Conservation (phyloP, 2,113 vertebrate species). For the Pluvianellus socialis region DNA sequence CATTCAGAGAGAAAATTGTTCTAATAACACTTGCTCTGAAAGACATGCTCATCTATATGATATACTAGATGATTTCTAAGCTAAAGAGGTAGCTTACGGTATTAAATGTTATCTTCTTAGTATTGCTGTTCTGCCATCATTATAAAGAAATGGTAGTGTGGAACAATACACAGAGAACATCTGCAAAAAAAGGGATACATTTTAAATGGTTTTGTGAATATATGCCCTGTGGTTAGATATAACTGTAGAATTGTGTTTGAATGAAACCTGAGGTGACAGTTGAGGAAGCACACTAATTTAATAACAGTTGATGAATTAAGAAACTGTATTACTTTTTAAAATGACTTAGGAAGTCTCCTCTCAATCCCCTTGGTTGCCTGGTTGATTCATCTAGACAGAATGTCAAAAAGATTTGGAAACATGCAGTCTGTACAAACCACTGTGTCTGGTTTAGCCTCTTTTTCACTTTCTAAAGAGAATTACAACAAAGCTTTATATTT, state of each 20-base stretch:
- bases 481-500: constrained; percentile 37
- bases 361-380: constrained; percentile 29
- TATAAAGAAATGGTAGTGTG: neutral
- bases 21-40: neutral
- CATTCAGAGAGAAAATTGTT: neutral
- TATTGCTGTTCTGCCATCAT: neutral
- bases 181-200: neutral
- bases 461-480: constrained; percentile 31
- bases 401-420: constrained; percentile 70
- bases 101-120: neutral
- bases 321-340: constrained; percentile 58
- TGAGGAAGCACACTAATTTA: constrained; percentile 55
- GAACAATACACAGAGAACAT: constrained; percentile 14
- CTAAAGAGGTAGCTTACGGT: neutral
- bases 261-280: constrained; percentile 25
- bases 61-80: neutral
- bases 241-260: constrained; percentile 14
- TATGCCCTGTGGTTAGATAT: neutral
- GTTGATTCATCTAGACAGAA: constrained; percentile 65
- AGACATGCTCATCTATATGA: neutral
- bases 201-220: constrained; percentile 47
- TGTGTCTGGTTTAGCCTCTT: constrained; percentile 9
- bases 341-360: constrained; percentile 54
- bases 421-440: neutral
- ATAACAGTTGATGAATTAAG: constrained; percentile 62